Evolutionary conservation across 2,888 invertebrate species (phyloP), one percentile per base, ranked within the genome.

Genomic region (Idaea aversata): DNA sequence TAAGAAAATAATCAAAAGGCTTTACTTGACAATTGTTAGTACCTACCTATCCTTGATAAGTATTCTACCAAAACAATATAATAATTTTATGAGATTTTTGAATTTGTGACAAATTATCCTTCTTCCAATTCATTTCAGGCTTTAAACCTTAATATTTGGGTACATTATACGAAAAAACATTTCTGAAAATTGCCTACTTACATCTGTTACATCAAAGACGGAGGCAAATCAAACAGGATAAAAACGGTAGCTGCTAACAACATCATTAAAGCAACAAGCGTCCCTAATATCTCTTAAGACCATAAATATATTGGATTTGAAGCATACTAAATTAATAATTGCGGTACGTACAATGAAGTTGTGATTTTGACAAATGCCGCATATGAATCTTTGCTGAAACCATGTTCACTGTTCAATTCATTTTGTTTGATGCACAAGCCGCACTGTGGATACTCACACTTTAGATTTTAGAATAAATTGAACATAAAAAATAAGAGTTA

Each of bases 281-380:
- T 89, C 74, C 71, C 88, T 85, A 90, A 91, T 88, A 77, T 84
- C 81, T 76, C 85, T 87, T 85, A 83, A 86, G 78, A 80, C 82
- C 66, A 66, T 65, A 38, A 77, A 80, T 73, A 83, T 88, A 88
- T 91, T 89, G 88, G 84, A 87, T 87, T 87, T 84, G 87, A 83
- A 76, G 84, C 92, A 88, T 91, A 88, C 85, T 70, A 85, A 91
- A 91, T 92, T 86, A 88, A 85, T 91, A 91, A 92, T 92, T 89
- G 83, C 85, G 77, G 34, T 59, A 16, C 76, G 75, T 71, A 76
- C 80, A 83, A 85, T 80, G 79, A 77, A 68, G 72, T 73, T 74
- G 74, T 74, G 79, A 77, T 82, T 85, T 82, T 79, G 81, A 82
- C 84, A 84, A 79, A 83, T 83, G 85, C 47, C 47, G 47, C 47